These are phyloP conservation scores for Uromys caudimaculatus DNA, from an alignment of 2,797 vertebrate species.

Conservation along the genomic window DNA sequence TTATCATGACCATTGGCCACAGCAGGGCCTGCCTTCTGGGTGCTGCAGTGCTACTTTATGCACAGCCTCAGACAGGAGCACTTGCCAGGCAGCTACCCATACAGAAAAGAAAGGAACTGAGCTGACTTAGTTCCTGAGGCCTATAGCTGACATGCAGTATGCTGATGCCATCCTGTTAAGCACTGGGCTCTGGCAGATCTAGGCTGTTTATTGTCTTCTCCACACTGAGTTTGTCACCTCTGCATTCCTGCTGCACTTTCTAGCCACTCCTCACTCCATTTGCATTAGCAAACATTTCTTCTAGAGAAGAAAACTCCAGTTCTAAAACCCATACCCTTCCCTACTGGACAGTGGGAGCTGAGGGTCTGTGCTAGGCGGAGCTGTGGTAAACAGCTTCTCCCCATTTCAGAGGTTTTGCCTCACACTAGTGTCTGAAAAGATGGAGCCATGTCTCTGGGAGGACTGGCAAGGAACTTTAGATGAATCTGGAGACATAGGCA, in stretches of 20 bases:
- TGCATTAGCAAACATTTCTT: background rate
- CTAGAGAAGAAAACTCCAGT: background rate
- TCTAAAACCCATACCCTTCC: no score
- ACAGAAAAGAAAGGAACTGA: background rate
- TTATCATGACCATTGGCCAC: background rate
- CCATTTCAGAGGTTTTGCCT: background rate
- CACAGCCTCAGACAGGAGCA: rapidly evolving
- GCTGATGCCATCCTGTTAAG: background rate
- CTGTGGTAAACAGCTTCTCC: background rate
- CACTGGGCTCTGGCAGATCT: background rate
- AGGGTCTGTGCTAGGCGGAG: rapidly evolving
- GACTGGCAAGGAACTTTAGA: background rate
- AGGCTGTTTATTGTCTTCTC: no score
- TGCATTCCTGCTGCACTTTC: no score
- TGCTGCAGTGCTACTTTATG: background rate
- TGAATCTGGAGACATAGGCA: background rate
- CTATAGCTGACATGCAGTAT: rapidly evolving
- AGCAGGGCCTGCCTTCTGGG: background rate
- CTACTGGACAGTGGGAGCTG: background rate
- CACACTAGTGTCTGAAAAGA: background rate
- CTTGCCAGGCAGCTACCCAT: background rate
- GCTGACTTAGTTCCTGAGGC: no score
- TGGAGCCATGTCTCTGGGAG: background rate
- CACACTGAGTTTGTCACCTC: background rate
- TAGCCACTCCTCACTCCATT: no score